These are phyloP conservation scores for Cyanistes caeruleus DNA, from an alignment of 2,113 vertebrate genomes.

Conservation along the genomic window DNA sequence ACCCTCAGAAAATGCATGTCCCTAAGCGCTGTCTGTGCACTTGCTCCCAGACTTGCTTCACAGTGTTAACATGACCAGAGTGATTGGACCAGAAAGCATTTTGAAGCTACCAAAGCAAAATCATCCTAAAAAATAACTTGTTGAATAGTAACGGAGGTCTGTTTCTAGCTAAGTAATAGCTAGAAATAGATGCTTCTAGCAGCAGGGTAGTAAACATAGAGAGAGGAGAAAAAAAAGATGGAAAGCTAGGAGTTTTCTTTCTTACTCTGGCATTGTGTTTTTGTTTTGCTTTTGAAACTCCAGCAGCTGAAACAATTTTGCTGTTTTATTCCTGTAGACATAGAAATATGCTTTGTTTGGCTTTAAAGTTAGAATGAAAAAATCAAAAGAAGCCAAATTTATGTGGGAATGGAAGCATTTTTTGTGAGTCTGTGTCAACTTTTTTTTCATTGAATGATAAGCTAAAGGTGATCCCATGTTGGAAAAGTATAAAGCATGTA, in stretches of 20 bases:
- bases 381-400: conserved; percentile 1
- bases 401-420: background rate
- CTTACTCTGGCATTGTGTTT: conserved; percentile 53
- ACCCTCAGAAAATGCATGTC: background rate
- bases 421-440: conserved; percentile 3
- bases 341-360: conserved; percentile 53
- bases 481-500: background rate
- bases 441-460: background rate
- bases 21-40: background rate
- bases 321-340: conserved; percentile 53
- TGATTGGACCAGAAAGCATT: background rate
- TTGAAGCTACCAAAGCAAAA: background rate
- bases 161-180: background rate
- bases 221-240: background rate
- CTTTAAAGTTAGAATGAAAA: background rate
- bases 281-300: conserved; percentile 64
- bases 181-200: background rate
- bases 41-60: background rate
- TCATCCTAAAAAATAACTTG: background rate
- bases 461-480: background rate
- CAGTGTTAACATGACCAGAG: background rate
- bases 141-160: background rate
- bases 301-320: conserved; percentile 75
- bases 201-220: background rate
- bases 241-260: conserved; percentile 41